Conservation (phyloP, 2,113 vertebrate species). For the Ciconia stormi region DNA sequence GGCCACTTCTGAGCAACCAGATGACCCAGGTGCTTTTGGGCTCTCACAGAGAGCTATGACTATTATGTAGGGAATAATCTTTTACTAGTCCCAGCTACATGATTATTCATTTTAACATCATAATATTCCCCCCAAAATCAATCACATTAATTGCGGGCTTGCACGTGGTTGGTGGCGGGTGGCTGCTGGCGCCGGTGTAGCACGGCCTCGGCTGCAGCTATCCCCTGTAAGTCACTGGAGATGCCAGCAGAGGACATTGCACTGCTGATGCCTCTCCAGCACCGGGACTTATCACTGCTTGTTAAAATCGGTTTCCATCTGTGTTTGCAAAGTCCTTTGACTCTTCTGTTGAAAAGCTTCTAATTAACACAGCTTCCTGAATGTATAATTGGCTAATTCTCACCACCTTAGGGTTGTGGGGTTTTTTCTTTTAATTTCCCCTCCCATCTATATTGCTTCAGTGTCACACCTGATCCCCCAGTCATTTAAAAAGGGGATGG, state of each 20-base stretch:
- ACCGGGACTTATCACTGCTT: neutral
- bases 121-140: neutral
- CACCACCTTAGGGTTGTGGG: neutral
- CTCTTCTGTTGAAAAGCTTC: neutral
- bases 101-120: neutral
- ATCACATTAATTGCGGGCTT: neutral
- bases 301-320: neutral
- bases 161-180: accelerated
- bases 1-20: neutral
- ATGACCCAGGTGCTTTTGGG: neutral
- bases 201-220: neutral
- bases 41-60: neutral
- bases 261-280: neutral
- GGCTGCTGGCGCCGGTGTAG: neutral
- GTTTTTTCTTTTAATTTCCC: neutral
- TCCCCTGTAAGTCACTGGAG: neutral
- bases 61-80: neutral
- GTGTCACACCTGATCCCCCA: neutral
- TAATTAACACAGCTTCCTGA: slow-evolving; percentile 17
- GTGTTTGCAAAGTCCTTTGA: slow-evolving; percentile 28
- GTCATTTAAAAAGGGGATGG: neutral
- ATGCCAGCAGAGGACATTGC: neutral
- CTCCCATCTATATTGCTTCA: neutral
- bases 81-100: neutral
- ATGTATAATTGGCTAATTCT: neutral